These are phyloP conservation scores for Tetranychus truncatus DNA, from an alignment of 2,888 invertebrate species.

Conservation along the genomic window DNA sequence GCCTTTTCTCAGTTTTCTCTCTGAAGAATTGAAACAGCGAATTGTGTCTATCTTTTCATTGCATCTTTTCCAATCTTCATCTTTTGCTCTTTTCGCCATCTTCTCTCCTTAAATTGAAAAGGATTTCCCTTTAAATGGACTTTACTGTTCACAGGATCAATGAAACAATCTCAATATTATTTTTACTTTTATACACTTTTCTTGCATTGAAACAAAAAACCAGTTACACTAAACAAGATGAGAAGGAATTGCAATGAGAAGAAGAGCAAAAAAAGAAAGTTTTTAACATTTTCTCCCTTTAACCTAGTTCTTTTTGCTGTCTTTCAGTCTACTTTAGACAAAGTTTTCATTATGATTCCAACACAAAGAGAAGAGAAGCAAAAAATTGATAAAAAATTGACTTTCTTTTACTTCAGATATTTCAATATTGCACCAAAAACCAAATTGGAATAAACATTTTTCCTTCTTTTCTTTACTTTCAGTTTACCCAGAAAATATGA, in stretches of 20 bases:
- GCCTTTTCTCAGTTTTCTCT: background rate
- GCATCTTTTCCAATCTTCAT: background rate
- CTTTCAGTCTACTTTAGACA: too few species aligned
- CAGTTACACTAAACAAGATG: background rate
- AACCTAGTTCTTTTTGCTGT: too few species aligned
- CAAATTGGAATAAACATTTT: too few species aligned
- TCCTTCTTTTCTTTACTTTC: too few species aligned
- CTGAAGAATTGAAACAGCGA: background rate
- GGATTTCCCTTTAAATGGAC: constrained; percentile 1
- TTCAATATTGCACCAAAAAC: too few species aligned
- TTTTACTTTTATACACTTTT: background rate
- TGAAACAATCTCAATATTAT: background rate
- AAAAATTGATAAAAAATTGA: too few species aligned
- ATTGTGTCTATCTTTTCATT: background rate
- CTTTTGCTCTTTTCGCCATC: background rate
- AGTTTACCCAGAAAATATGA: too few species aligned
- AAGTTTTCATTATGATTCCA: too few species aligned
- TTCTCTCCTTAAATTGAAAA: background rate
- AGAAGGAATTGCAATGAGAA: background rate
- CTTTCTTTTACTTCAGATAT: too few species aligned
- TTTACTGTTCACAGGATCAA: background rate
- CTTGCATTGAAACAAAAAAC: background rate
- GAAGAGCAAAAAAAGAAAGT: background rate
- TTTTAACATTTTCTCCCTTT: too few species aligned
- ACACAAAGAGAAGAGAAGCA: too few species aligned